These are phyloP conservation scores for Hypocryptadius cinnamomeus DNA, from an alignment of 2,113 vertebrate genomes.

Conservation along the genomic window DNA sequence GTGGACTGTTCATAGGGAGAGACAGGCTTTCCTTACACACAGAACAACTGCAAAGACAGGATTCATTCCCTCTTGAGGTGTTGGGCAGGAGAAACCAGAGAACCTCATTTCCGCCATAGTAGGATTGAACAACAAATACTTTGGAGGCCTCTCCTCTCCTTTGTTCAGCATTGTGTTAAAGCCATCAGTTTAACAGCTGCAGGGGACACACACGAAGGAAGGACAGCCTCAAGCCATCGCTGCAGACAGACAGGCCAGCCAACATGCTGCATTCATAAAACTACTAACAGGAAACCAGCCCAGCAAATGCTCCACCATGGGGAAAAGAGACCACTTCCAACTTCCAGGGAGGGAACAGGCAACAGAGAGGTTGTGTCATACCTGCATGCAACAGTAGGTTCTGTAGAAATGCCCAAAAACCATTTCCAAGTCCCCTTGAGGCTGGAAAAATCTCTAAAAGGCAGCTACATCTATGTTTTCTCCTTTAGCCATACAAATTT, in stretches of 20 bases:
- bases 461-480: not conserved
- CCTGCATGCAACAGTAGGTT: not conserved
- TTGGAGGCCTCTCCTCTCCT: not conserved
- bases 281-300: not conserved
- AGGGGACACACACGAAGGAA: not conserved
- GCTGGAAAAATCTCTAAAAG: not conserved
- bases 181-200: not conserved
- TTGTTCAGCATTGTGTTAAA: not conserved
- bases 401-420: not conserved
- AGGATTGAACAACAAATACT: not conserved
- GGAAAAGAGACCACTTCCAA: not conserved
- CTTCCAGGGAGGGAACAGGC: not conserved
- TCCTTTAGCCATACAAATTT: not conserved
- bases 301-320: rapidly evolving
- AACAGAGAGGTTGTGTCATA: not conserved
- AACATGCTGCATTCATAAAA: not conserved
- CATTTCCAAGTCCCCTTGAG: not conserved
- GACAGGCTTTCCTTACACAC: not conserved
- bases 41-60: not conserved
- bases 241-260: not conserved
- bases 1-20: not conserved
- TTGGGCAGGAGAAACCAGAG: not conserved
- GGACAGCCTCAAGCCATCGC: not conserved
- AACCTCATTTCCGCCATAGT: not conserved
- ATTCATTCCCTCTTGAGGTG: not conserved